These are phyloP conservation scores for Aphaenogaster rudis DNA, from an alignment of 1,140 invertebrate genomes.

Conservation along the genomic window DNA sequence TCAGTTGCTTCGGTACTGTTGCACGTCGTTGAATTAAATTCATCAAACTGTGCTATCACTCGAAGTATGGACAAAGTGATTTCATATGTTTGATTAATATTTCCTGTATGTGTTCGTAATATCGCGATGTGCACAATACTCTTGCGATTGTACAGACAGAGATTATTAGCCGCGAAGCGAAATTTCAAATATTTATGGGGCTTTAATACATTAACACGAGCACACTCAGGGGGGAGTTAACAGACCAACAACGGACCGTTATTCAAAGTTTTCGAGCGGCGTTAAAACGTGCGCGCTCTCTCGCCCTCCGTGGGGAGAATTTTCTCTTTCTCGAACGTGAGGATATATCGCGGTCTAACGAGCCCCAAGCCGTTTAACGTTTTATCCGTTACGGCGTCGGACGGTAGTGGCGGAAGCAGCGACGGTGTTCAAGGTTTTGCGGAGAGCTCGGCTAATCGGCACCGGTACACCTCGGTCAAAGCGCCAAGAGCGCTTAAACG, in stretches of 20 bases:
- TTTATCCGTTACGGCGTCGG: slow-evolving; percentile 29
- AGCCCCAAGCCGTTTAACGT: slow-evolving; percentile 56
- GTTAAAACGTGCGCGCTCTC: slow-evolving; percentile 21
- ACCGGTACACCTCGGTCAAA: slow-evolving; percentile 47
- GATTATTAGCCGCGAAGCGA: slow-evolving; percentile 5
- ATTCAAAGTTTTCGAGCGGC: slow-evolving; percentile 44
- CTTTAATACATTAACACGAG: slow-evolving; percentile 17
- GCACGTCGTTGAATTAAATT: not conserved
- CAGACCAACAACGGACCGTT: slow-evolving; percentile 25
- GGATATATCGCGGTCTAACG: slow-evolving; percentile 51
- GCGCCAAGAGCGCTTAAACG: slow-evolving; percentile 33
- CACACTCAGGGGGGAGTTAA: not conserved
- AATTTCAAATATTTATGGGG: slow-evolving; percentile 34
- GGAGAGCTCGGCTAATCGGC: slow-evolving; percentile 45
- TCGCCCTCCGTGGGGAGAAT: not conserved
- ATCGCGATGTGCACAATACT: not conserved
- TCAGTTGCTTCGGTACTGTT: not conserved
- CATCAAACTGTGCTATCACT: not conserved
- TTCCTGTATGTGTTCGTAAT: not conserved
- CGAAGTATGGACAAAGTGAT: not conserved
- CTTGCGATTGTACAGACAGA: not conserved
- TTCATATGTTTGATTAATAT: not conserved
- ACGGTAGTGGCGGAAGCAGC: slow-evolving; percentile 14
- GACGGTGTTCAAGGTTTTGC: slow-evolving; percentile 29
- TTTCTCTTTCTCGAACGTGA: slow-evolving; percentile 10